Evolutionary conservation across 2,797 vertebrate genomes (phyloP), one percentile per base, ranked within the genome.

Genomic region (Betta splendens): DNA sequence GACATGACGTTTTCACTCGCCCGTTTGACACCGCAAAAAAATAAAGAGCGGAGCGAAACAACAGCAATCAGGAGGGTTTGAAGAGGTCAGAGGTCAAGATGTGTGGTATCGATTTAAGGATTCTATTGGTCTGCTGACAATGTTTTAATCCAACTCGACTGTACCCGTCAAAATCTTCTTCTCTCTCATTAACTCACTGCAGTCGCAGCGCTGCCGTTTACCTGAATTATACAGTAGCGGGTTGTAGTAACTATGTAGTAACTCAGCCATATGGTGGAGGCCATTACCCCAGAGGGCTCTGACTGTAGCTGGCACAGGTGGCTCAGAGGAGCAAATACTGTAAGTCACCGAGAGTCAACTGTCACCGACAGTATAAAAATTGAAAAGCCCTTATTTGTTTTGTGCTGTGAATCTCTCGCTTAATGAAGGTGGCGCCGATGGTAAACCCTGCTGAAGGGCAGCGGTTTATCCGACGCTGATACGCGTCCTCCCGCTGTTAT

Each of bases 21-120:
- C n/a, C 33, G 35, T 64, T 65, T 75, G 71, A 69, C 51, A 46
- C 43, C 3, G 73, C 71, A 70, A 40, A 68, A 77, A 70, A 64
- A 3, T 9, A 52, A 15, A 28, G 10, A 25, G 11, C n/a, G n/a
- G n/a, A n/a, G n/a, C n/a, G n/a, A 7, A 40, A 54, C 23, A 42
- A 4, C 42, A 64, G 36, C 16, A 39, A 53, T 17, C 22, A 3
- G 28, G 12, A 60, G 67, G 26, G 7, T 28, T 38, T 11, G 1
- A 18, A 43, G 4, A n/a, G n/a, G n/a, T n/a, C n/a, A n/a, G n/a
- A n/a, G 12, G n/a, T 4, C 29, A 25, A 18, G 28, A 12, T 13
- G 29, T 13, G 10, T 31, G 12, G 11, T 12, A 31, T 31, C 7
- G 1, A 25, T 38, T 29, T 1, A n/a, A 0, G 1, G 25, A 37